Percentiles rank a stretch among this genome's conserved stretches.
Evolutionary conservation across 2,113 vertebrate genomes (phyloP).

Genomic region (Poeciliopsis occidentalis): DNA sequence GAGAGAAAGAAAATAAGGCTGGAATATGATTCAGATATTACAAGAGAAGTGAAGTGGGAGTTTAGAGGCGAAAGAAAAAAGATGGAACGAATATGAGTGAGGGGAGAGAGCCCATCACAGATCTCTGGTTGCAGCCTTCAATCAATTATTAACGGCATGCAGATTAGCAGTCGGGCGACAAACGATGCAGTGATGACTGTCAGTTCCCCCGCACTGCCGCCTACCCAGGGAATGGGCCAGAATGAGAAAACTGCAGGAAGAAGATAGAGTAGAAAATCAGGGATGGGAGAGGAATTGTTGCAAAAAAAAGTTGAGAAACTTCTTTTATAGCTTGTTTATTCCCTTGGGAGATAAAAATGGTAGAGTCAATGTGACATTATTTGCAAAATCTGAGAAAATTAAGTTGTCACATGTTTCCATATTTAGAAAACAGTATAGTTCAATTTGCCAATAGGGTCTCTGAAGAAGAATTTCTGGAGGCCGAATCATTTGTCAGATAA

Average conservation of each 20-base stretch:
- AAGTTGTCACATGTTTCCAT: conserved; percentile 11
- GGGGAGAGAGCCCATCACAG: conserved; percentile 64
- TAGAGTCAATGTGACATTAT: conserved; percentile 17
- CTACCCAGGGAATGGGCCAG: conserved; percentile 58
- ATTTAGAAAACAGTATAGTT: conserved; percentile 8
- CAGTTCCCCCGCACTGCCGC: conserved; percentile 50
- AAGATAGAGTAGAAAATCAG: conserved; percentile 28
- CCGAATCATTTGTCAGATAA: not conserved
- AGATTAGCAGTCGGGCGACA: conserved; percentile 76
- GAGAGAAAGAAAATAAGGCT: conserved; percentile 40
- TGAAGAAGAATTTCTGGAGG: conserved; percentile 18
- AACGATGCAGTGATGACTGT: conserved; percentile 75
- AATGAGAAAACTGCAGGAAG: conserved; percentile 46
- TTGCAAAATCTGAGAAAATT: conserved; percentile 13
- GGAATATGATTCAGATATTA: conserved; percentile 60
- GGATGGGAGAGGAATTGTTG: conserved; percentile 34
- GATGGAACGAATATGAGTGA: conserved; percentile 51
- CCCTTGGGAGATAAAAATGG: not conserved
- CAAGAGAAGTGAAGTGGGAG: conserved; percentile 41
- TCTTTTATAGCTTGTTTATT: conserved; percentile 51
- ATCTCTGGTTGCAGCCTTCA: conserved; percentile 67
- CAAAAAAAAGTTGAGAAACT: conserved; percentile 42
- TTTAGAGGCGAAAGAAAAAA: conserved; percentile 54
- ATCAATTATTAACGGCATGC: conserved; percentile 83
- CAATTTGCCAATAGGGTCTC: conserved; percentile 4